Percentiles rank a stretch among this genome's conserved stretches.
Conservation (phyloP, 2,113 vertebrate genomes). For the Lepus americanus region DNA sequence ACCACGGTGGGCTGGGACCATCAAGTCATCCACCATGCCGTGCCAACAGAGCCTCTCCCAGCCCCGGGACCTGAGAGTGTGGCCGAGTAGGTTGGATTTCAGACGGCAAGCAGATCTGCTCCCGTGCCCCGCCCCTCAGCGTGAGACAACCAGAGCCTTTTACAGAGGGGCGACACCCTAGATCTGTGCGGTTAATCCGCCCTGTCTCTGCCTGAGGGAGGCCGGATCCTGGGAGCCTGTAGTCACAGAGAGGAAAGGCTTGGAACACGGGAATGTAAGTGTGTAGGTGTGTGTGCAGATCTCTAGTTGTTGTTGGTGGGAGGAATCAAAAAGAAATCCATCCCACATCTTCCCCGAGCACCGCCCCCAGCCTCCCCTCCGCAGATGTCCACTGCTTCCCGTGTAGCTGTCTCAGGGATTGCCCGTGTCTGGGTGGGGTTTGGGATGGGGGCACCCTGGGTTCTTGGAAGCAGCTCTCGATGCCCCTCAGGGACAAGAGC, state of each 20-base stretch:
- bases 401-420: not conserved
- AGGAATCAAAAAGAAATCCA: not conserved
- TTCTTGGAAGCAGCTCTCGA: constrained; percentile 30
- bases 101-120: not conserved
- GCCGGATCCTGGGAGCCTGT: constrained; percentile 39
- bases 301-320: not conserved
- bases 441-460: not conserved
- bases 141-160: constrained; percentile 52
- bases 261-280: constrained; percentile 1
- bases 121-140: not conserved
- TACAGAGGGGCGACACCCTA: not conserved
- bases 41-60: constrained; percentile 83
- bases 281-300: not conserved
- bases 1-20: constrained; percentile 98
- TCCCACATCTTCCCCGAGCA: not conserved
- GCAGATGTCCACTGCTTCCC: not conserved
- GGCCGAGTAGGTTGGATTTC: constrained; percentile 83
- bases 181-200: not conserved
- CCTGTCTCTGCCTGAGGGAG: not conserved
- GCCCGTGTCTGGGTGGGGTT: not conserved
- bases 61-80: constrained; percentile 82
- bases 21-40: constrained; percentile 94
- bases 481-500: not conserved
- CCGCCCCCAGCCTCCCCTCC: too few relatives aligned
- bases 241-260: constrained; percentile 10